Evolutionary conservation across 2,888 invertebrate species (phyloP).

Genomic region (Cremastinae sp.): DNA sequence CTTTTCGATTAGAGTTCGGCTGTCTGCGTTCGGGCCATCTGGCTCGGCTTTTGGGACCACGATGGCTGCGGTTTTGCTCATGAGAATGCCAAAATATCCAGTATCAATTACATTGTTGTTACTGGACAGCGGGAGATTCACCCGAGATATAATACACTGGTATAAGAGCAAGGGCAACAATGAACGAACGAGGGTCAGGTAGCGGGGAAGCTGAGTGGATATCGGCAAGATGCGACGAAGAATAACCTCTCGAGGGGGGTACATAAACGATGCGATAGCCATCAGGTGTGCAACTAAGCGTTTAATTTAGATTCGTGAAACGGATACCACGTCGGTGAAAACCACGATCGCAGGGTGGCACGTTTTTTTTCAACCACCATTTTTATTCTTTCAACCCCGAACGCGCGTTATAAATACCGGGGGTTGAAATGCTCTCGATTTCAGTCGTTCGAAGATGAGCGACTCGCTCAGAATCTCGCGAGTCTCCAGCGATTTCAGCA

Average conservation of each 20-base stretch:
- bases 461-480: slow-evolving; percentile 62
- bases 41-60: slow-evolving; percentile 63
- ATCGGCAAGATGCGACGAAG: slow-evolving; percentile 36
- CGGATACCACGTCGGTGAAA: slow-evolving; percentile 65
- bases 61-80: slow-evolving; percentile 27
- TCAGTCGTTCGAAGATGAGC: slow-evolving; percentile 73
- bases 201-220: slow-evolving; percentile 43
- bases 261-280: slow-evolving; percentile 73
- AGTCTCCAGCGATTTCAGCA: slow-evolving; percentile 73
- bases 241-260: slow-evolving; percentile 60
- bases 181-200: slow-evolving; percentile 66
- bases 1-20: slow-evolving; percentile 75
- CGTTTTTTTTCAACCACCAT: slow-evolving; percentile 4
- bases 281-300: slow-evolving; percentile 78
- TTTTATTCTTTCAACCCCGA: neutral
- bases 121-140: slow-evolving; percentile 72
- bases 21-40: slow-evolving; percentile 72
- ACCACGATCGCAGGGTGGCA: slow-evolving; percentile 36
- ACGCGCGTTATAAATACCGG: slow-evolving; percentile 63
- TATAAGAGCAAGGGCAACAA: slow-evolving; percentile 76
- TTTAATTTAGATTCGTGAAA: slow-evolving; percentile 76
- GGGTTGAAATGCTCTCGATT: slow-evolving; percentile 56
- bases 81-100: slow-evolving; percentile 54
- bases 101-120: slow-evolving; percentile 80
- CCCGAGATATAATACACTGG: slow-evolving; percentile 76